These are phyloP conservation scores for Theretra japonica DNA, from an alignment of 2,888 invertebrate species.

Conservation along the genomic window DNA sequence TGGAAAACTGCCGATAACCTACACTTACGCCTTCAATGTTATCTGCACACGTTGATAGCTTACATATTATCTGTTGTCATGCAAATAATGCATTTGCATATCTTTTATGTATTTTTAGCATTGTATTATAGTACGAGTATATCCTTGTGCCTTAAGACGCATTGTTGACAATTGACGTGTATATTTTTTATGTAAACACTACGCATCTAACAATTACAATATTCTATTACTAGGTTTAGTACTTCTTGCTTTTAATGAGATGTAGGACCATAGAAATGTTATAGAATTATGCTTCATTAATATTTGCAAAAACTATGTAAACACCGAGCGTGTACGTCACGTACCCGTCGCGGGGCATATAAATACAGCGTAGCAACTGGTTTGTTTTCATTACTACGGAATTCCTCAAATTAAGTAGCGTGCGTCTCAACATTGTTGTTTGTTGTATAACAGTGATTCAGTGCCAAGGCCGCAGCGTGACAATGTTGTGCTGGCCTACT, in stretches of 20 bases:
- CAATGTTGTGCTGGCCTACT: conserved; percentile 42
- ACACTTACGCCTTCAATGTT: neutral
- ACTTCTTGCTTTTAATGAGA: too few relatives aligned
- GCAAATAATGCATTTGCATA: conserved; percentile 14
- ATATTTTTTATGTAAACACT: neutral
- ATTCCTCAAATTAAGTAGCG: conserved; percentile 50
- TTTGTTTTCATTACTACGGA: conserved; percentile 51
- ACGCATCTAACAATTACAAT: too few relatives aligned
- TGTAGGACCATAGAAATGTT: too few relatives aligned
- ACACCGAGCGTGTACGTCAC: conserved; percentile 29
- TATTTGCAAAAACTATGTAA: neutral
- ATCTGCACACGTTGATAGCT: neutral
- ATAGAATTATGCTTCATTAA: neutral
- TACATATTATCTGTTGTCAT: conserved; percentile 4
- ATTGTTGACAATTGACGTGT: neutral
- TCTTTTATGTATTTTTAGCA: conserved; percentile 10
- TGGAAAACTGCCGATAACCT: conserved; percentile 1
- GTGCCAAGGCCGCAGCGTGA: conserved; percentile 44
- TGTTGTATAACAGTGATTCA: conserved; percentile 35
- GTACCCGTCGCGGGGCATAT: conserved; percentile 31
- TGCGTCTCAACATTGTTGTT: conserved; percentile 42
- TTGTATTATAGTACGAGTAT: neutral
- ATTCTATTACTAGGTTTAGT: too few relatives aligned
- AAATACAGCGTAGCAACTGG: conserved; percentile 36
- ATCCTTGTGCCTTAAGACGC: neutral